A percentile compares a stretch with the other conserved stretches of the same genome.
phyloP scores from a whole-genome alignment of 2,113 vertebrate genomes.

The Vanacampus margaritifer region DNA sequence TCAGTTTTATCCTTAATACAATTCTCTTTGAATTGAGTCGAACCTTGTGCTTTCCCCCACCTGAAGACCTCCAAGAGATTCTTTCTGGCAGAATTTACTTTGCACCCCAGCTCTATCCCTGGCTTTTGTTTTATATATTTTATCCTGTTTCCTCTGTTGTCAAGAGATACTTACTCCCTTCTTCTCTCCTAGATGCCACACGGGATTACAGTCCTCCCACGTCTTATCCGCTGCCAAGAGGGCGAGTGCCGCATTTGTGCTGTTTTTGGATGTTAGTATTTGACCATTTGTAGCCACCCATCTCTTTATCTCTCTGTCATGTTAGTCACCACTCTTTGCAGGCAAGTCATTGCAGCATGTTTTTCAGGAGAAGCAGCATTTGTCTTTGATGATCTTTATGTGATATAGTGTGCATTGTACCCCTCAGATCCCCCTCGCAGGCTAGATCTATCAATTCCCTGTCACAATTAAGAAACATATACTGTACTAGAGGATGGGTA shows the following conservation, averaged over 20 bases:
- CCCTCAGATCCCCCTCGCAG: neutral
- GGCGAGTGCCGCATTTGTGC: slow-evolving; percentile 19
- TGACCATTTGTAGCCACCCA: slow-evolving; percentile 48
- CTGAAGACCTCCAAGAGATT: slow-evolving; percentile 42
- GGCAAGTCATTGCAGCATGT: neutral
- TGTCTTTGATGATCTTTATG: neutral
- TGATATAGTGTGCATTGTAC: neutral
- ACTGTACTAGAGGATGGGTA: neutral
- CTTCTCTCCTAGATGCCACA: slow-evolving; percentile 27
- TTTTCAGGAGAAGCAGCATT: neutral
- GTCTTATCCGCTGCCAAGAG: slow-evolving; percentile 49
- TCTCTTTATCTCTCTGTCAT: slow-evolving; percentile 34
- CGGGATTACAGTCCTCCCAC: slow-evolving; percentile 54
- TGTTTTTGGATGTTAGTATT: slow-evolving; percentile 13
- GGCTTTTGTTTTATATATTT: slow-evolving; percentile 31
- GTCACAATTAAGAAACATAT: neutral
- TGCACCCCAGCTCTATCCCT: slow-evolving; percentile 30
- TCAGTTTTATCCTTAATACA: slow-evolving; percentile 52
- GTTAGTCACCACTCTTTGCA: slow-evolving; percentile 25
- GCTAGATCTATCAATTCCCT: neutral
- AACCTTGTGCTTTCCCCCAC: slow-evolving; percentile 14
- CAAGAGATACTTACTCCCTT: slow-evolving; percentile 40
- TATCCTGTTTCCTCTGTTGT: slow-evolving; percentile 36
- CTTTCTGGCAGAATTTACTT: slow-evolving; percentile 47
- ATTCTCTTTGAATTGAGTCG: slow-evolving; percentile 50